A percentile compares a stretch with the other conserved stretches of the same genome.
Evolutionary conservation across 2,113 vertebrate species (phyloP).

Genomic region (Chinchilla lanigera): DNA sequence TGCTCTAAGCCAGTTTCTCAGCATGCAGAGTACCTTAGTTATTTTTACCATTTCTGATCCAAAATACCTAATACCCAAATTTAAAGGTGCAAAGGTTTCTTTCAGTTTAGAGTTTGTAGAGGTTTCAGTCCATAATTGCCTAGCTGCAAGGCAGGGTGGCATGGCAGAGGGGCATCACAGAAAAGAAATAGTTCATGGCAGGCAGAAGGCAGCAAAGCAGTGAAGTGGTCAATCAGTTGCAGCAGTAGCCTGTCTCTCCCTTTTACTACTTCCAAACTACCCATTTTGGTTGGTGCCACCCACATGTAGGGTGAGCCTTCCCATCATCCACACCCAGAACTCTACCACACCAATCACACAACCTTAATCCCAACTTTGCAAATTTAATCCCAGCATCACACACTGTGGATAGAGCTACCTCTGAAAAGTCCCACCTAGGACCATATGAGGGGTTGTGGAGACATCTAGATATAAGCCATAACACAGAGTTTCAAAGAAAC

Average conservation of each 20-base stretch:
- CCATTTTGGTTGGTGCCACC: neutral
- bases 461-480: neutral
- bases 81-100: neutral
- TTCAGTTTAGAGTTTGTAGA: neutral
- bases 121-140: neutral
- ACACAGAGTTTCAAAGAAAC: neutral
- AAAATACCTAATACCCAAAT: neutral
- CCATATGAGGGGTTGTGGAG: neutral
- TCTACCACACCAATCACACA: neutral
- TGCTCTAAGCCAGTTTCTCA: neutral
- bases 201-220: neutral
- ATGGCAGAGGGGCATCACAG: neutral
- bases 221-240: neutral
- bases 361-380: neutral
- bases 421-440: neutral
- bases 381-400: neutral
- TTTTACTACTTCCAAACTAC: neutral
- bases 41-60: neutral
- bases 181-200: neutral
- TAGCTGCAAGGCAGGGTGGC: neutral
- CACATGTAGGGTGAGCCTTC: neutral
- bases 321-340: neutral
- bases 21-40: neutral
- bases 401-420: neutral
- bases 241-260: neutral